Evolutionary conservation across 2,888 invertebrate genomes (phyloP).

Genomic region (Therioaphis trifolii): DNA sequence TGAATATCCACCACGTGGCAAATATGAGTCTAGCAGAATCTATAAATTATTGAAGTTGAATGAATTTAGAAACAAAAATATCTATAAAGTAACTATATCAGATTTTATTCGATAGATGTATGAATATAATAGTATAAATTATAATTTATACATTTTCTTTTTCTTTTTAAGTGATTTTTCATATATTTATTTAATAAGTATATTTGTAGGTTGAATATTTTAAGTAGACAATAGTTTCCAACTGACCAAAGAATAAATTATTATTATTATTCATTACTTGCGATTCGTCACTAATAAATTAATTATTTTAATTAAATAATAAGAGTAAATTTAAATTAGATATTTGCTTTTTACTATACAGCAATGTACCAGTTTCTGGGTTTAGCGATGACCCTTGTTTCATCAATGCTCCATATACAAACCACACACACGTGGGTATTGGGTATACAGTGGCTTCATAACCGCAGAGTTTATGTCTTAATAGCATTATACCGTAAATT

Average conservation of each 20-base stretch:
- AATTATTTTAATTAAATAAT: too few species aligned
- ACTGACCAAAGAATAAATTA: too few species aligned
- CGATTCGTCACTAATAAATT: too few species aligned
- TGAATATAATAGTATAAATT: neutral
- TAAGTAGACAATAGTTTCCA: neutral
- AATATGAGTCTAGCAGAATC: conserved; percentile 86
- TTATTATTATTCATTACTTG: too few species aligned
- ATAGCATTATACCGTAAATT: conserved; percentile 78
- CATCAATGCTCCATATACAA: conserved; percentile 86
- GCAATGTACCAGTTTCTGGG: conserved; percentile 84
- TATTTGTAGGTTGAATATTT: neutral
- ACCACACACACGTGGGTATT: conserved; percentile 83
- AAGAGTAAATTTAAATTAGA: too few species aligned
- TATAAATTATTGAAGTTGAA: too few species aligned
- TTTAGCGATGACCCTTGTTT: conserved; percentile 86
- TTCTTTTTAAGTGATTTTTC: neutral
- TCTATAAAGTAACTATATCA: too few species aligned
- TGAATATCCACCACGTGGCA: conserved; percentile 93
- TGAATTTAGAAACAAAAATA: too few species aligned
- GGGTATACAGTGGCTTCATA: conserved; percentile 72
- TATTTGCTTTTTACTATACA: too few species aligned
- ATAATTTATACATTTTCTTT: neutral
- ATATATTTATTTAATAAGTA: neutral
- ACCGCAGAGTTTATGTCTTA: conserved; percentile 72
- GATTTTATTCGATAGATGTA: neutral